Evolutionary conservation across 2,888 invertebrate species (phyloP), one percentile per base, ranked within the genome.

Genomic region (Plagodis pulveraria): DNA sequence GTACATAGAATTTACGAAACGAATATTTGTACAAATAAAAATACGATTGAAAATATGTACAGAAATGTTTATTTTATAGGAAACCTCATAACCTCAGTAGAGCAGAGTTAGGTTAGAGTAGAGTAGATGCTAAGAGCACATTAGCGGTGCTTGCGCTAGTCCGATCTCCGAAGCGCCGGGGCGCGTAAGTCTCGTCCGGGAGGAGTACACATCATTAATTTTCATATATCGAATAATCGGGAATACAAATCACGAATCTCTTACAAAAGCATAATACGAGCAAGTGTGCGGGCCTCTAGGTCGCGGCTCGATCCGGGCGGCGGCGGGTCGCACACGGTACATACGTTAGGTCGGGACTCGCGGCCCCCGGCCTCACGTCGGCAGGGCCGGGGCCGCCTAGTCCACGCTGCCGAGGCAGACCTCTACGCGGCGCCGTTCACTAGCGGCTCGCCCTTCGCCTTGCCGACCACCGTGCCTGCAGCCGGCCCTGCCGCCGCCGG

Each of bases 351-450:
- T 50, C 69, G 69, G 51, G 53, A 11, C 49, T 51, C 49, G 58
- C 45, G 58, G 50, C 62, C 42, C 53, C 54, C 43, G 47, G 57
- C 52, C 46, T 62, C 64, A 56, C 64, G 58, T 50, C 57, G 2
- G 49, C 34, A 22, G 33, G 34, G 53, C 54, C 52, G 58, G 59
- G 56, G 64, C 50, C 59, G 48, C 63, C n/a, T n/a, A n/a, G n/a
- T n/a, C n/a, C n/a, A n/a, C n/a, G n/a, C n/a, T n/a, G 36, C 42
- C 32, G 36, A 53, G 52, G 53, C 60, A 57, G 56, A 63, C 50
- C 58, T 65, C 83, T 93, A 94, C 84, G 93, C 92, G 71, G 95
- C 94, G 89, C 95, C 95, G 87, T 95, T 95, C 71, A 95, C 94
- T 86, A 95, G 91, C 81, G 94, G 89, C 87, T 94, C 95, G 71